Evolutionary conservation across 1,140 invertebrate genomes (phyloP).

Genomic region (Berghia stephanieae): DNA sequence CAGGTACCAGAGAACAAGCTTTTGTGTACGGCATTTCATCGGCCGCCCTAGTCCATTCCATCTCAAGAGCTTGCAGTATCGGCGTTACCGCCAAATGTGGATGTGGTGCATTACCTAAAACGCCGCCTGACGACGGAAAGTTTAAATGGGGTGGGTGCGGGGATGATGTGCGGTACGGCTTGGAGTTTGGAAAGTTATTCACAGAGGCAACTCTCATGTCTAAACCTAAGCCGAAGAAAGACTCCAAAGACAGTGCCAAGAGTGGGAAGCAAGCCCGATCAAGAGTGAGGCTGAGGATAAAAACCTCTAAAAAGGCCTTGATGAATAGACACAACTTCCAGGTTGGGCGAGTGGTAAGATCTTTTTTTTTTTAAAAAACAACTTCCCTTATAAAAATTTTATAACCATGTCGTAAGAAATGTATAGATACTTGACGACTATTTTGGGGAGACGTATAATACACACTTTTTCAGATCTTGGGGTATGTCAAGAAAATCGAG

Average conservation of each 20-base stretch:
- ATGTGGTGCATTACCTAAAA: conserved; percentile 69
- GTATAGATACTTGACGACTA: too few species aligned
- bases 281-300: conserved; percentile 44
- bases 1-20: conserved; percentile 83
- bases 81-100: conserved; percentile 76
- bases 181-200: conserved; percentile 72
- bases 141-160: conserved; percentile 78
- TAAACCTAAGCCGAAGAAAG: conserved; percentile 59
- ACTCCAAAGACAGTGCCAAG: conserved; percentile 45
- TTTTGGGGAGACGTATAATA: too few species aligned
- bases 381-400: too few species aligned
- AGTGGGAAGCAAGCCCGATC: too few species aligned
- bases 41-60: conserved; percentile 77
- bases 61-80: conserved; percentile 78
- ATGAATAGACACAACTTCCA: conserved; percentile 77
- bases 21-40: conserved; percentile 80
- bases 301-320: conserved; percentile 67
- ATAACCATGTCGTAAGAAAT: too few species aligned
- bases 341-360: conserved; percentile 54
- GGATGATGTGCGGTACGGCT: conserved; percentile 75
- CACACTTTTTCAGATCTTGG: too few species aligned
- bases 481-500: too few species aligned
- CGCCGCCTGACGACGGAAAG: conserved; percentile 62
- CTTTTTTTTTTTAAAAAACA: too few species aligned
- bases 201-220: conserved; percentile 70